phyloP scores from a whole-genome alignment of 2,888 invertebrate species.

The Andrena hattorfiana region DNA sequence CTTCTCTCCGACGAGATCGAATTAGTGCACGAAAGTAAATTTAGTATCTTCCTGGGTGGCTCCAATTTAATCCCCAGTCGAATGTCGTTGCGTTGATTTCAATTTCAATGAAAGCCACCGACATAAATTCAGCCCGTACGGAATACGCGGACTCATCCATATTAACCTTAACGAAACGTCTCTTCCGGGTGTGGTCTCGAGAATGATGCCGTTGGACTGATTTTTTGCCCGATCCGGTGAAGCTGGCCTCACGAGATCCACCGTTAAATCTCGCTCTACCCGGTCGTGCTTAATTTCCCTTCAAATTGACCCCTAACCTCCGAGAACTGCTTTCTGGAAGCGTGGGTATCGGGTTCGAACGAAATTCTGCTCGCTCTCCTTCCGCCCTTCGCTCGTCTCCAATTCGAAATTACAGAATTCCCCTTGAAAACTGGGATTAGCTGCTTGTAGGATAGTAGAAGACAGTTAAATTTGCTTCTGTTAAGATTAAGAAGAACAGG shows the following conservation, averaged over 20 bases:
- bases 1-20: conserved; percentile 13
- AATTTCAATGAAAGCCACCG: conserved; percentile 64
- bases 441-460: neutral
- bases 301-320: conserved; percentile 26
- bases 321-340: neutral
- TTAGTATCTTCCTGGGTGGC: conserved; percentile 70
- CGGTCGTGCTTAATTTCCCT: conserved; percentile 22
- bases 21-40: conserved; percentile 51
- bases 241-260: conserved; percentile 27
- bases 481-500: too few species aligned
- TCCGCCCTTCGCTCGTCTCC: neutral
- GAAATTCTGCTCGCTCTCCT: neutral
- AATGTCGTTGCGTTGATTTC: conserved; percentile 61
- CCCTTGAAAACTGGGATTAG: neutral
- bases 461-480: neutral
- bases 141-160: conserved; percentile 69
- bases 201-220: conserved; percentile 52
- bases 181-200: conserved; percentile 69
- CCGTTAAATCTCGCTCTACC: conserved; percentile 41
- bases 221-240: conserved; percentile 54
- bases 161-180: conserved; percentile 68
- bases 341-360: conserved; percentile 13
- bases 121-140: conserved; percentile 59
- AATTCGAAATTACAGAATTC: neutral
- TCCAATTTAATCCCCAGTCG: conserved; percentile 67